A percentile compares a stretch with the other conserved stretches of the same genome.
Evolutionary conservation across 2,113 vertebrate species (phyloP).

Genomic region (Pelecanoides urinatrix): DNA sequence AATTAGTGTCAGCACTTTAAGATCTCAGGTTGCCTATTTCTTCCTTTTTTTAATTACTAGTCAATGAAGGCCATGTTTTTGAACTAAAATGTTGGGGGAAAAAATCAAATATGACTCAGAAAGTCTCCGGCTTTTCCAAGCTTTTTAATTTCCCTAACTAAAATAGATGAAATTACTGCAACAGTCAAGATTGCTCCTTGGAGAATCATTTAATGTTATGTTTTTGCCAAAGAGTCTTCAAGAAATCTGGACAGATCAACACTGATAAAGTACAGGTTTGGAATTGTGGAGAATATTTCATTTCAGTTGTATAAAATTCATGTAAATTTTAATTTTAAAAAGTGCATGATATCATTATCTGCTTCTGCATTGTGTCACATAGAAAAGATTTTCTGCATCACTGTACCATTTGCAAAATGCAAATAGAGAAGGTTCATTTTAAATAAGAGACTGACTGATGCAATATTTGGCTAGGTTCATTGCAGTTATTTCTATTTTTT

Average conservation of each 20-base stretch:
- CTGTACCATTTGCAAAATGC: not conserved
- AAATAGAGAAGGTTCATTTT: not conserved
- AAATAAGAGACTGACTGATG: not conserved
- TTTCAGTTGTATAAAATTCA: not conserved
- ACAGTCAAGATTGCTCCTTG: not conserved
- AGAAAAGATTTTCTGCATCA: not conserved
- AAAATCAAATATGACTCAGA: not conserved
- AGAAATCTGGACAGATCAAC: not conserved
- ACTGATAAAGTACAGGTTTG: not conserved
- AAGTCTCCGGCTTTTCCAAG: not conserved
- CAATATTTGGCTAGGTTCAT: not conserved
- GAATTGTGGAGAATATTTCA: not conserved
- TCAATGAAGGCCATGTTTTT: not conserved
- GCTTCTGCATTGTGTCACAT: not conserved
- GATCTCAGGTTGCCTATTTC: not conserved
- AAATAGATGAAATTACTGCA: not conserved
- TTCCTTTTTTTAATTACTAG: not conserved
- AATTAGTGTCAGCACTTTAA: not conserved
- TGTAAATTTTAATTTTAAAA: not conserved
- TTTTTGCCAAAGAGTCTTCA: not conserved
- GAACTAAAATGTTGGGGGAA: not conserved
- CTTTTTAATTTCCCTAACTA: not conserved
- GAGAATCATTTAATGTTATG: not conserved
- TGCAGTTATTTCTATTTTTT: not conserved
- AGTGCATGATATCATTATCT: not conserved